Percentiles rank a stretch among this genome's conserved stretches.
phyloP scores from a whole-genome alignment of 2,113 vertebrate species.

The Sinocyclocheilus maitianheensis region DNA sequence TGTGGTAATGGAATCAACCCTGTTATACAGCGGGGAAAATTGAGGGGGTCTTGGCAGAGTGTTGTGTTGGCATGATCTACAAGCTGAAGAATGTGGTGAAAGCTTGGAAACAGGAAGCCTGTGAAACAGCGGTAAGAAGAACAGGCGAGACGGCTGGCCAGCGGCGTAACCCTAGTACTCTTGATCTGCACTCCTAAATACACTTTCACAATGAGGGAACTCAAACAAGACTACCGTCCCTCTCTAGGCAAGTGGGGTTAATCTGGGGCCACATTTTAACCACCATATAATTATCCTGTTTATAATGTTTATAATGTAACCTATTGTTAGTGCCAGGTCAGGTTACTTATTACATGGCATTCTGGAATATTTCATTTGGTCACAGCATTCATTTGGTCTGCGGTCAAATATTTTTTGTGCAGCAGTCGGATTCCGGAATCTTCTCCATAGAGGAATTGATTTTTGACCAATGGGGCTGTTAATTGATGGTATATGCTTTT shows the following conservation, averaged over 20 bases:
- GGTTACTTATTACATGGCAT: not conserved
- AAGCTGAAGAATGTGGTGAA: slow-evolving; percentile 73
- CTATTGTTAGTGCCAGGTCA: too few relatives aligned
- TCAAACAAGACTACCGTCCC: slow-evolving; percentile 30
- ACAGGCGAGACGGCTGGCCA: slow-evolving; percentile 31
- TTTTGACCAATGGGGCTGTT: not conserved
- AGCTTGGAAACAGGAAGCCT: slow-evolving; percentile 76
- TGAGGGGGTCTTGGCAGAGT: slow-evolving; percentile 32
- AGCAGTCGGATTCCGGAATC: not conserved
- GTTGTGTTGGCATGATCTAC: slow-evolving; percentile 70
- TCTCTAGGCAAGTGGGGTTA: slow-evolving; percentile 3
- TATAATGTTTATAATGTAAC: not conserved
- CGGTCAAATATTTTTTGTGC: not conserved
- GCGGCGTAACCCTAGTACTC: not conserved
- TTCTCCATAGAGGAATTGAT: not conserved
- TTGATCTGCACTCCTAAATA: slow-evolving; percentile 30
- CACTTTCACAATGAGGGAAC: slow-evolving; percentile 9
- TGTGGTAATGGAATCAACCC: slow-evolving; percentile 7
- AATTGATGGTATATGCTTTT: too few relatives aligned
- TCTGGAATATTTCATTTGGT: not conserved
- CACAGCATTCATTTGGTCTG: not conserved
- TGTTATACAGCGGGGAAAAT: slow-evolving; percentile 51
- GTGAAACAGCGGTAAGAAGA: slow-evolving; percentile 43
- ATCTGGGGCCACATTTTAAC: not conserved
- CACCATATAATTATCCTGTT: not conserved